Base-by-base conservation (phyloP, 2,888 invertebrate genomes). In the Fragum fragum region DNA sequence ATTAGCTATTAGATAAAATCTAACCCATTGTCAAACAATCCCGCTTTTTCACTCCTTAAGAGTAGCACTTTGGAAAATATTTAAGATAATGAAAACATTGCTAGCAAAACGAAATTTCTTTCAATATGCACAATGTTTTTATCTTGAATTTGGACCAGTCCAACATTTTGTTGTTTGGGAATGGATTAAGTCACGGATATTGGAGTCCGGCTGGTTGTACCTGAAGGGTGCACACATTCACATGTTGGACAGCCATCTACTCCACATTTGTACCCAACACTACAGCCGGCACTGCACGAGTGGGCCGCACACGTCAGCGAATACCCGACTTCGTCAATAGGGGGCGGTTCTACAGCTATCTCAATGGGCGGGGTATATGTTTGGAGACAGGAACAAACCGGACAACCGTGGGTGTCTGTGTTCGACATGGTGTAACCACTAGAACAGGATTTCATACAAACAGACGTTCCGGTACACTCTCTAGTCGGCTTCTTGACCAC, bases 251-350 rank as follows among this genome's bases (percentile, higher is more conserved):
- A 88, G 0, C 85, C 87, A 52, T 88, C 87, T 2, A 21, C 16
- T 1, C 88, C 88, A 72, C 88, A 88, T 55, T 87, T 87, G 57
- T 87, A 88, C 0, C 88, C 88, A 0, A 88, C 84, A 26, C 61
- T 80, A 59, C 88, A 88, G 9, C 84, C 87, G 6, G 79, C 57
- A 21, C 47, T 68, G 70, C 88, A 88, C 11, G 81, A 72, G 32
- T 42, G 61, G 26, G 72, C 68, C 29, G 18, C 29, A 70, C 88
- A 87, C n/a, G 76, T 70, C 29, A 85, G 52, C 32, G 73, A 28
- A 66, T 73, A 70, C 23, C 14, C 42, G 9, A 23, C 42, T 18
- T 73, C 59, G 18, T 68, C 42, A n/a, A 79, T 61, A 23, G 73
- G 73, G 1, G 82, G 82, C 1, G 82, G 82, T 42, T 82, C 82